These are phyloP conservation scores for Melanotaenia duboulayi DNA, from an alignment of 2,113 vertebrate species.

Conservation along the genomic window DNA sequence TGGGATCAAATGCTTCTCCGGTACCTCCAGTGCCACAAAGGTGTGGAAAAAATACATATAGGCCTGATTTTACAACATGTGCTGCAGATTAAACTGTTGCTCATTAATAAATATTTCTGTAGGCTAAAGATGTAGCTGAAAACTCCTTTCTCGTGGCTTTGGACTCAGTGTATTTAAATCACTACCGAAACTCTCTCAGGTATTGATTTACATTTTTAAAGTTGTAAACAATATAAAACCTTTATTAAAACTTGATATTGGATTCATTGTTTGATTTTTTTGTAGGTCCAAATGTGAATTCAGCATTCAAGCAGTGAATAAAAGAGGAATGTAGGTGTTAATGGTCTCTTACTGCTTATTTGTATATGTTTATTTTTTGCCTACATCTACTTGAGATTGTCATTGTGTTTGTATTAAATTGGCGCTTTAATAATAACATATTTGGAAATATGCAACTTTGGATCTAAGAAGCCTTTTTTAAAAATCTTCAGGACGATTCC, in stretches of 20 bases:
- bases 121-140: conserved; percentile 92
- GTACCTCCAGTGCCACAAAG: conserved; percentile 87
- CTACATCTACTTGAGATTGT: not conserved
- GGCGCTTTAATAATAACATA: not conserved
- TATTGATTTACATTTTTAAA: conserved; percentile 50
- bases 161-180: conserved; percentile 82
- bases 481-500: conserved; percentile 84
- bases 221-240: not conserved
- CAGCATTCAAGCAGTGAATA: conserved; percentile 93
- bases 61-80: not conserved
- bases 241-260: not conserved
- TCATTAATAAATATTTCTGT: conserved; percentile 41
- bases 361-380: not conserved
- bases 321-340: conserved; percentile 87
- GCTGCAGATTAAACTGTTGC: not conserved
- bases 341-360: not conserved
- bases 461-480: not conserved
- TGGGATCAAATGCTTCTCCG: conserved; percentile 92
- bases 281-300: conserved; percentile 89
- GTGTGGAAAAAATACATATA: conserved; percentile 70
- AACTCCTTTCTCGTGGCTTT: conserved; percentile 83
- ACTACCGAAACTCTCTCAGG: conserved; percentile 86
- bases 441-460: not conserved
- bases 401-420: not conserved
- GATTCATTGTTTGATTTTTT: conserved; percentile 1